A percentile compares a stretch with the other conserved stretches of the same genome.
phyloP scores from a whole-genome alignment of 1,140 invertebrate genomes.

The Leguminivora glycinivorella region DNA sequence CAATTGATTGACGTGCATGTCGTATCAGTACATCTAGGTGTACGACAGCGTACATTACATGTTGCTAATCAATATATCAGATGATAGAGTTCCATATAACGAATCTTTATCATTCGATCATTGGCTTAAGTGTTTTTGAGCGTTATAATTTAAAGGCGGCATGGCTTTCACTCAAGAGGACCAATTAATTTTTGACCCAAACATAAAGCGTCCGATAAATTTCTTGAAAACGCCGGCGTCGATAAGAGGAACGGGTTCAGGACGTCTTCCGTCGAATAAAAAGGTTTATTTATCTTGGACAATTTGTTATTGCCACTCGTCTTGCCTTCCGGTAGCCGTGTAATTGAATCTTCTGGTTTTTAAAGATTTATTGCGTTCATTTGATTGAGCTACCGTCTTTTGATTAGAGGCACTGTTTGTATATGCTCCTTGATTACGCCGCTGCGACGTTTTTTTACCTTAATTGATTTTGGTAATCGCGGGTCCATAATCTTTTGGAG shows the following conservation, averaged over 20 bases:
- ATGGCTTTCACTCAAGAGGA: constrained; percentile 55
- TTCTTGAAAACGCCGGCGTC: constrained; percentile 54
- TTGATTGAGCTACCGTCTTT: constrained; percentile 69
- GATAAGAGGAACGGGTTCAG: constrained; percentile 62
- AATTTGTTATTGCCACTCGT: constrained; percentile 77
- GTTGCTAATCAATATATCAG: constrained; percentile 18
- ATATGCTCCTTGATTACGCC: constrained; percentile 19
- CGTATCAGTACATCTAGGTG: constrained; percentile 3
- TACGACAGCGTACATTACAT: constrained; percentile 13
- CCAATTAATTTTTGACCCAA: constrained; percentile 67
- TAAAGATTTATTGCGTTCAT: constrained; percentile 62
- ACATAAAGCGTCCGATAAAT: constrained; percentile 69
- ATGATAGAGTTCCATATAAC: constrained; percentile 22
- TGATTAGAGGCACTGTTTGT: constrained; percentile 57
- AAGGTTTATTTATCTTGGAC: constrained; percentile 74
- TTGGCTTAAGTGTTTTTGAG: constrained; percentile 53
- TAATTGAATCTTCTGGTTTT: constrained; percentile 78
- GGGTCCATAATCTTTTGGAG: background rate
- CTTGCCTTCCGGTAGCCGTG: constrained; percentile 69
- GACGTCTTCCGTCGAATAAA: constrained; percentile 63
- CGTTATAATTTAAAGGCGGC: constrained; percentile 62
- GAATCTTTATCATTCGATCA: constrained; percentile 38
- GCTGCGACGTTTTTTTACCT: background rate
- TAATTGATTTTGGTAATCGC: constrained; percentile 19
- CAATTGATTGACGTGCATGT: constrained; percentile 13